These are phyloP conservation scores for Sebastes taczanowskii DNA, from an alignment of 2,797 vertebrate species.

Conservation along the genomic window DNA sequence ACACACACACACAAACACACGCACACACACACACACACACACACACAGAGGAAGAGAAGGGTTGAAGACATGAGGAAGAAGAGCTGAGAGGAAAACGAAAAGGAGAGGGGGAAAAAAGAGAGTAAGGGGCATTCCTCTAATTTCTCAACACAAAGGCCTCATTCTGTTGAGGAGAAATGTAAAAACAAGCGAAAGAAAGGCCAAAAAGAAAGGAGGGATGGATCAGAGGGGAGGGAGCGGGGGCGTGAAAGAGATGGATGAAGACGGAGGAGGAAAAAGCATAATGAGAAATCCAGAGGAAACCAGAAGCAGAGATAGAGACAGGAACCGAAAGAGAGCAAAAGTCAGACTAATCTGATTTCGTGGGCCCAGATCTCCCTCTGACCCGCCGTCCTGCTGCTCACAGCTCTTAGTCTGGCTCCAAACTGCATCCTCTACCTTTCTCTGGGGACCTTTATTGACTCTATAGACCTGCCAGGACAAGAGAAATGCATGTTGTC, in stretches of 20 bases:
- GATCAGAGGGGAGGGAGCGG: conserved; percentile 14
- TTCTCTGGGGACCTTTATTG: conserved; percentile 9
- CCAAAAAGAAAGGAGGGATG: conserved; percentile 11
- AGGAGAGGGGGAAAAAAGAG: neutral
- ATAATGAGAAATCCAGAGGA: conserved; percentile 11
- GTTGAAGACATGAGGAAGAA: neutral
- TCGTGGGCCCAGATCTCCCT: neutral
- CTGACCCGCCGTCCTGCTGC: conserved; percentile 8
- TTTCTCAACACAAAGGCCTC: conserved; percentile 64
- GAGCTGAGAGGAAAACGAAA: neutral
- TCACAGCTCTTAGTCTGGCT: conserved; percentile 21
- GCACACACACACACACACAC: neutral
- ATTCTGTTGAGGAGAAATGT: conserved; percentile 44
- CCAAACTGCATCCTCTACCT: conserved; percentile 16
- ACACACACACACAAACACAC: conserved; percentile 5
- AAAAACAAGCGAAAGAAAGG: conserved; percentile 23
- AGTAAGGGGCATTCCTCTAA: conserved; percentile 49
- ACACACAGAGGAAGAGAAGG: conserved; percentile 2
- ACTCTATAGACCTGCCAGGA: conserved; percentile 6
- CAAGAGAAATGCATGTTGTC: neutral
- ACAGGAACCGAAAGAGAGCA: conserved; percentile 3
- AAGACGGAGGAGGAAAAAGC: neutral
- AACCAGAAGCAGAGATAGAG: neutral
- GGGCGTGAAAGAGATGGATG: conserved; percentile 34
- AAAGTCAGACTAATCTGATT: conserved; percentile 52